Evolutionary conservation across 2,113 vertebrate genomes (phyloP).

Genomic region (Psettodes erumei): DNA sequence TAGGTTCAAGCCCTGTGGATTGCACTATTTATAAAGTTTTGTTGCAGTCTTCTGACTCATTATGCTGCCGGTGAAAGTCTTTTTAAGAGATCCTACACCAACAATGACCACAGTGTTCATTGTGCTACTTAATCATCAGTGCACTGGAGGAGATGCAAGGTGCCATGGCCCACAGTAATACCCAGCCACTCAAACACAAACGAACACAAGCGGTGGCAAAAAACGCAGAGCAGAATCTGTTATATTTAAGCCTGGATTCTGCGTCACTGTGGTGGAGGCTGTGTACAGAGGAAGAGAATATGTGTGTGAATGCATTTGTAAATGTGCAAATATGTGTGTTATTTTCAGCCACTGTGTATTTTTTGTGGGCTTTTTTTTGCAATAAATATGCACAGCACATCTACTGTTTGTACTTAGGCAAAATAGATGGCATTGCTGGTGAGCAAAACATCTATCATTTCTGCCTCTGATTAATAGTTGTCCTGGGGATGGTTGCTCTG

Average conservation of each 20-base stretch:
- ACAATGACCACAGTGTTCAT: slow-evolving; percentile 56
- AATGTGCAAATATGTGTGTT: slow-evolving; percentile 60
- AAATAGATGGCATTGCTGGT: slow-evolving; percentile 82
- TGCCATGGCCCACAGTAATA: slow-evolving; percentile 54
- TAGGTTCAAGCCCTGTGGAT: slow-evolving; percentile 31
- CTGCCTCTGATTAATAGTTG: slow-evolving; percentile 84
- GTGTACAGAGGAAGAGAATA: slow-evolving; percentile 50
- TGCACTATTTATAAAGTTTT: slow-evolving; percentile 52
- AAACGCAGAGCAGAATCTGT: slow-evolving; percentile 54
- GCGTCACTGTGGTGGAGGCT: slow-evolving; percentile 59
- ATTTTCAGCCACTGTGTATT: slow-evolving; percentile 52
- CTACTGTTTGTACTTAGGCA: slow-evolving; percentile 78
- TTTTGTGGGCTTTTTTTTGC: slow-evolving; percentile 30
- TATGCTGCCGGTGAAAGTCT: slow-evolving; percentile 42
- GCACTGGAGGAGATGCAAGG: slow-evolving; percentile 61
- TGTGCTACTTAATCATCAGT: slow-evolving; percentile 58
- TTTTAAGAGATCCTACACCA: slow-evolving; percentile 53
- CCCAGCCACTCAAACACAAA: slow-evolving; percentile 48
- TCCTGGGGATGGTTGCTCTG: slow-evolving; percentile 80
- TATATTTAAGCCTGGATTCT: slow-evolving; percentile 69
- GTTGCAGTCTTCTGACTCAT: slow-evolving; percentile 61
- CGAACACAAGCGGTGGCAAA: slow-evolving; percentile 44
- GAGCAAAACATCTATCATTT: slow-evolving; percentile 85
- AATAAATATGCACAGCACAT: slow-evolving; percentile 80
- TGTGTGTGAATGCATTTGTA: slow-evolving; percentile 20